Evolutionary conservation across 2,888 invertebrate genomes (phyloP).

Genomic region (Megalurothrips usitatus): DNA sequence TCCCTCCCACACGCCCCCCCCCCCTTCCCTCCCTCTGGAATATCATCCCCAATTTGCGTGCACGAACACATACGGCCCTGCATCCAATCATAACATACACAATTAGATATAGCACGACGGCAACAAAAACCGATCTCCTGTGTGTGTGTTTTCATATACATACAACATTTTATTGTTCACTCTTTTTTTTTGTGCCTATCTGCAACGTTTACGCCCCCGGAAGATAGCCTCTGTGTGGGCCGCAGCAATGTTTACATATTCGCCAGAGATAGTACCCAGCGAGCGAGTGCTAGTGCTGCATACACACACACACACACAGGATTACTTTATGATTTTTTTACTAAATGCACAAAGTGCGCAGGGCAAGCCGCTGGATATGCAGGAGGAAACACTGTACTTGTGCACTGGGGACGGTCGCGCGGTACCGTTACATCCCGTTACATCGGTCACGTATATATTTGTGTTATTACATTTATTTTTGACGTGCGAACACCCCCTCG

Average conservation of each 20-base stretch:
- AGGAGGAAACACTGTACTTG: too few species aligned
- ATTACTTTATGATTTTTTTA: too few species aligned
- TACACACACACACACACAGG: too few species aligned
- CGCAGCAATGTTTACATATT: too few species aligned
- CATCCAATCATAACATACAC: constrained; percentile 7
- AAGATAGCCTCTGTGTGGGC: neutral
- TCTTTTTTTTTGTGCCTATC: neutral
- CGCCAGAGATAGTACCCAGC: neutral
- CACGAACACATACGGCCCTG: too few species aligned
- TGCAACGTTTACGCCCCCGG: neutral
- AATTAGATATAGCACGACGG: neutral
- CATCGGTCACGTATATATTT: too few species aligned
- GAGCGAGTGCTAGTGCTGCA: neutral
- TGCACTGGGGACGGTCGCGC: too few species aligned
- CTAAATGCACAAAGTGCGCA: too few species aligned
- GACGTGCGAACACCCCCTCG: neutral
- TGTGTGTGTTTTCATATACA: neutral
- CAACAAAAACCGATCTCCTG: neutral
- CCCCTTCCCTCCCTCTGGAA: constrained; percentile 33
- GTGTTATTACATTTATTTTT: too few species aligned
- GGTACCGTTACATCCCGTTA: too few species aligned
- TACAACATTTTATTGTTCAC: neutral
- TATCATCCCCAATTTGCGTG: too few species aligned
- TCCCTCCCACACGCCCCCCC: constrained; percentile 37
- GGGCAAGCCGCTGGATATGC: too few species aligned